Conservation (phyloP, 2,113 vertebrate genomes). For the Phaethon lepturus region DNA sequence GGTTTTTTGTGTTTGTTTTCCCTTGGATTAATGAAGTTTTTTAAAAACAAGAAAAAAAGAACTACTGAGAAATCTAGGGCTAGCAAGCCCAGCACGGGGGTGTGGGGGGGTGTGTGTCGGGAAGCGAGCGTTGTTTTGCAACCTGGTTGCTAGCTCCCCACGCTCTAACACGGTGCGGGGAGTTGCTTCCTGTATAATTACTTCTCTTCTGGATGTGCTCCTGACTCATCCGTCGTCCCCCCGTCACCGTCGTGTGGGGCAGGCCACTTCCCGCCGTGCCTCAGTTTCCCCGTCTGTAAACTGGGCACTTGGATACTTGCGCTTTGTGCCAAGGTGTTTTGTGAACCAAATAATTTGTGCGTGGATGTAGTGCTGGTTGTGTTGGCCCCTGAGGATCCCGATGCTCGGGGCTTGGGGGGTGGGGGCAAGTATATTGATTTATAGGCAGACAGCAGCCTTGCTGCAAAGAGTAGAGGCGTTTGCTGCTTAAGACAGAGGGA, state of each 20-base stretch:
- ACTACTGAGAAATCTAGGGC: not conserved
- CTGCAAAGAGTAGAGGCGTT: rapidly evolving
- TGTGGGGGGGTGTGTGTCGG: not conserved
- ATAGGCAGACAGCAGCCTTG: not conserved
- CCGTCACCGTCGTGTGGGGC: rapidly evolving
- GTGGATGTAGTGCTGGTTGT: rapidly evolving
- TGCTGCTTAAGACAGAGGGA: not conserved
- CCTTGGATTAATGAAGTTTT: not conserved
- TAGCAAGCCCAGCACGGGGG: not conserved
- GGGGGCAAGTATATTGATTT: not conserved
- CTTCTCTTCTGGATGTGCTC: not conserved
- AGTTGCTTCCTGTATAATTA: conserved; percentile 1
- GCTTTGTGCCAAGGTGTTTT: rapidly evolving
- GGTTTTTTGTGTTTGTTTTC: not conserved
- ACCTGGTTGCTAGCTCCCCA: not conserved
- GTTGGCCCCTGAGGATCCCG: not conserved
- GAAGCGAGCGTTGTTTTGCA: not conserved
- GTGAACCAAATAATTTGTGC: rapidly evolving
- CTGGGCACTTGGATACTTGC: rapidly evolving
- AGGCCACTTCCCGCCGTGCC: not conserved
- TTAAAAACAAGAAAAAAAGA: not conserved
- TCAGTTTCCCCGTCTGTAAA: not conserved
- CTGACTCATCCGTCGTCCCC: not conserved
- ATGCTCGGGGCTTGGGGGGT: too few relatives aligned
- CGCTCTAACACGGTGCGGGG: not conserved